Evolutionary conservation across 2,113 vertebrate genomes (phyloP).

Genomic region (Ceyx margarethae): DNA sequence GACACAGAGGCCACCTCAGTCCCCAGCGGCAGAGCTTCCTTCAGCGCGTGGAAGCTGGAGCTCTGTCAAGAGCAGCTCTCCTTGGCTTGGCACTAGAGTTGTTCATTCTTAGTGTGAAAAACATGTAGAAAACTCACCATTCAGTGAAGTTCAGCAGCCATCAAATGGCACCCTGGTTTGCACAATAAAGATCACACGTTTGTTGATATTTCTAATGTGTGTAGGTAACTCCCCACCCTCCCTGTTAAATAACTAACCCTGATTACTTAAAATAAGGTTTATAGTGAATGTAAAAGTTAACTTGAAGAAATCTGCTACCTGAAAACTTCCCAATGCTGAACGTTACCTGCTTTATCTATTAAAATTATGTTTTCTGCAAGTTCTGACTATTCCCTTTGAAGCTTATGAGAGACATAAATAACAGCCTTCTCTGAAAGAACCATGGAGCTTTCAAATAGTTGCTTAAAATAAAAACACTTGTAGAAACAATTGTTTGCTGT

Average conservation of each 20-base stretch:
- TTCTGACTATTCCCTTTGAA: conserved; percentile 40
- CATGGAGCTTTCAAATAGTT: background rate
- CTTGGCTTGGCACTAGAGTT: background rate
- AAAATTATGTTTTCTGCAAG: background rate
- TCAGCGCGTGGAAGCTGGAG: background rate
- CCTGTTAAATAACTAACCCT: background rate
- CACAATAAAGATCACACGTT: accelerated
- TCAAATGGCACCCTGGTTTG: background rate
- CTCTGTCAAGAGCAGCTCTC: background rate
- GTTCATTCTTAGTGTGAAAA: background rate
- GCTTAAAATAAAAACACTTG: conserved; percentile 53
- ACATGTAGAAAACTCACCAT: background rate
- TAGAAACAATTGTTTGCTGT: conserved; percentile 20
- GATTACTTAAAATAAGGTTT: background rate
- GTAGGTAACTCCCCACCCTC: background rate
- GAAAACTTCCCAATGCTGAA: background rate
- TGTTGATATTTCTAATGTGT: background rate
- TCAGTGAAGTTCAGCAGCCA: background rate
- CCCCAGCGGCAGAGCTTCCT: background rate
- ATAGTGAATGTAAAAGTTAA: background rate
- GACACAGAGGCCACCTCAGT: background rate
- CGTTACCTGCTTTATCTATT: conserved; percentile 3
- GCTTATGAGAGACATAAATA: conserved; percentile 46
- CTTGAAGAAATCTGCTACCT: background rate
- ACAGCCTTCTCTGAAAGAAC: background rate